Percentiles rank a stretch among this genome's conserved stretches.
Conservation (phyloP, 1,140 invertebrate genomes). For the Samia ricini region DNA sequence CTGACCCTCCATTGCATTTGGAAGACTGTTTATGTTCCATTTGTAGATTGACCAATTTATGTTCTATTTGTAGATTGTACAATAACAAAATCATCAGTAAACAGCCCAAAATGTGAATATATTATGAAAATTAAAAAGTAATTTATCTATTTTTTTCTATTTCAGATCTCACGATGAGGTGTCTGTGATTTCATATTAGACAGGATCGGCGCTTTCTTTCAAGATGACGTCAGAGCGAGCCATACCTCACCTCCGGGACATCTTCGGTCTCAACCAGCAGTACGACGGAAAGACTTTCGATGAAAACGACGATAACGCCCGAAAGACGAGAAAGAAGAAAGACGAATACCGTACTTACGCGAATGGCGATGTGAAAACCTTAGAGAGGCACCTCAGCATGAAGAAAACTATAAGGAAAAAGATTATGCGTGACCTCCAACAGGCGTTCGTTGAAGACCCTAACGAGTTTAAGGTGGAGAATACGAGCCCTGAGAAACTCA, state of each 20-base stretch:
- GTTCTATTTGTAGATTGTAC: too few relatives aligned
- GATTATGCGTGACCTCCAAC: conserved; percentile 89
- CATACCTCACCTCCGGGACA: conserved; percentile 83
- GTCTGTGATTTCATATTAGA: conserved; percentile 48
- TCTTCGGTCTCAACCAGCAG: conserved; percentile 80
- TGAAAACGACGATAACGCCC: conserved; percentile 77
- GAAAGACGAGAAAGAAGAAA: conserved; percentile 80
- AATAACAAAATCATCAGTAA: too few relatives aligned
- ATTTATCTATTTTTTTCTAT: conserved; percentile 27
- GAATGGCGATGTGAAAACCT: conserved; percentile 85
- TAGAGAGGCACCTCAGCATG: conserved; percentile 90
- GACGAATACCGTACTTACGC: conserved; percentile 81
- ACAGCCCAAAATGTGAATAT: background rate
- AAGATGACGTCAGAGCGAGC: conserved; percentile 80
- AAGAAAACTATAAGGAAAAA: conserved; percentile 92
- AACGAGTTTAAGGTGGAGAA: conserved; percentile 85
- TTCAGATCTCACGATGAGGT: conserved; percentile 66
- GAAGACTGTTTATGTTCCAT: too few relatives aligned
- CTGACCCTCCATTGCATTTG: too few relatives aligned
- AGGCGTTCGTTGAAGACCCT: conserved; percentile 86
- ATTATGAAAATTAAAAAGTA: background rate
- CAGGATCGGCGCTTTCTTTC: conserved; percentile 38
- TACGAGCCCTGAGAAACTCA: conserved; percentile 82
- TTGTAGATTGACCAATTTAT: too few relatives aligned
- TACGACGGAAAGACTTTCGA: conserved; percentile 59